These are phyloP conservation scores for Lynx canadensis DNA, from an alignment of 2,113 vertebrate genomes.

Conservation along the genomic window DNA sequence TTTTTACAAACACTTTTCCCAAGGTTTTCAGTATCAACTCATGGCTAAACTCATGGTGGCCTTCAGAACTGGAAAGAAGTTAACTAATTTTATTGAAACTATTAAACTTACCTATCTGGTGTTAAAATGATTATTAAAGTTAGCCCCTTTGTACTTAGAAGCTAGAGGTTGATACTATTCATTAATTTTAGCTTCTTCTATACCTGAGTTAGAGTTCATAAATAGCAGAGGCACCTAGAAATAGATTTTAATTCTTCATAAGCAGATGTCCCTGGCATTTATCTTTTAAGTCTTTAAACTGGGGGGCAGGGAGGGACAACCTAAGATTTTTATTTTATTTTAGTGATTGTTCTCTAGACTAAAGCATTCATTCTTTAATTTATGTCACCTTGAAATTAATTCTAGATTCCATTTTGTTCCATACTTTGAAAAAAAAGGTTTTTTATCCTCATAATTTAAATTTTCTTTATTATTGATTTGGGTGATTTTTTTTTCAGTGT, in stretches of 20 bases:
- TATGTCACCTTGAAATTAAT: not conserved
- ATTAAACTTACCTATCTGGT: not conserved
- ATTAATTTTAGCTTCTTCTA: slow-evolving; percentile 31
- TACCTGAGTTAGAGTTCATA: not conserved
- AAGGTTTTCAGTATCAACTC: slow-evolving; percentile 5
- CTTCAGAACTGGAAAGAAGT: slow-evolving; percentile 17
- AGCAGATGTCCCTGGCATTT: not conserved
- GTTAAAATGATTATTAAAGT: not conserved
- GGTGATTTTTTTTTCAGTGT: not conserved
- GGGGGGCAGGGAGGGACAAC: not conserved
- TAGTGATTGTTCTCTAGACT: not conserved
- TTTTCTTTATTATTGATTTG: not conserved
- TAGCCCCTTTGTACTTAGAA: not conserved
- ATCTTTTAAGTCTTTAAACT: not conserved
- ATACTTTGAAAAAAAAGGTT: not conserved
- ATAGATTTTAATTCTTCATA: not conserved
- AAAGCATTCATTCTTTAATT: not conserved
- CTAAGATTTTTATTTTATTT: not conserved
- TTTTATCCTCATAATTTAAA: slow-evolving; percentile 9
- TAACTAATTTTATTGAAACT: not conserved
- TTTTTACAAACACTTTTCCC: not conserved
- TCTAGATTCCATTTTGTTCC: not conserved
- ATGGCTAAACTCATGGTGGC: not conserved
- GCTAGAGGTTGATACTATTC: not conserved
- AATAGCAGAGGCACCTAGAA: not conserved